Evolutionary conservation across 2,888 invertebrate genomes (phyloP).

Genomic region (Tenthredo scrophulariae): DNA sequence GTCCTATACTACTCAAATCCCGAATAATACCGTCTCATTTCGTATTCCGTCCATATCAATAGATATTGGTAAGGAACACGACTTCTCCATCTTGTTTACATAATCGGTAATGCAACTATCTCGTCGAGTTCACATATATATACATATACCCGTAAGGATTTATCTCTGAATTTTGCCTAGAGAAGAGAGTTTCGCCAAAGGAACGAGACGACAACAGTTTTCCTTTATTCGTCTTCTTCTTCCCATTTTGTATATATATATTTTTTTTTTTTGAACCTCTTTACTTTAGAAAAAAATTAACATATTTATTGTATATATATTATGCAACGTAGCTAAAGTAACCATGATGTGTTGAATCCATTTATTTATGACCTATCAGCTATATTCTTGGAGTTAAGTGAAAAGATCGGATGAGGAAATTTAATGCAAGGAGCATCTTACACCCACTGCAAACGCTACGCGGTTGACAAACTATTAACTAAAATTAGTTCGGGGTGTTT

Average conservation of each 20-base stretch:
- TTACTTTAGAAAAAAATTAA: not conserved
- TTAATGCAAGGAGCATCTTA: not conserved
- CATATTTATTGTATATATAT: not conserved
- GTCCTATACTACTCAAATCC: slow-evolving; percentile 15
- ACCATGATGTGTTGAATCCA: not conserved
- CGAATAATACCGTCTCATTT: slow-evolving; percentile 34
- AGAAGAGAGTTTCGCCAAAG: not conserved
- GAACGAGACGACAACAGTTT: too few species aligned
- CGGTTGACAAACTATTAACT: slow-evolving; percentile 23
- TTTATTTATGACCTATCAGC: not conserved
- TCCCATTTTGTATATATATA: too few species aligned
- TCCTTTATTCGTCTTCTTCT: too few species aligned
- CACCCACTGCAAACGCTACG: not conserved
- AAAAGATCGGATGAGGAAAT: not conserved
- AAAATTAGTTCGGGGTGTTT: slow-evolving; percentile 33
- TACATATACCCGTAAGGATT: not conserved
- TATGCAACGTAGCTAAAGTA: not conserved
- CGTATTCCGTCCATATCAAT: slow-evolving; percentile 49
- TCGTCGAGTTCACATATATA: not conserved
- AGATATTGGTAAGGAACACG: slow-evolving; percentile 41
- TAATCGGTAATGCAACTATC: slow-evolving; percentile 43
- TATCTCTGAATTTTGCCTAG: not conserved
- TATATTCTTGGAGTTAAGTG: not conserved
- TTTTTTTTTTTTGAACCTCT: not conserved
- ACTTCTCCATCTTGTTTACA: slow-evolving; percentile 44